Evolutionary conservation across 1,140 invertebrate species (phyloP).

Genomic region (Drosophila takahashii): DNA sequence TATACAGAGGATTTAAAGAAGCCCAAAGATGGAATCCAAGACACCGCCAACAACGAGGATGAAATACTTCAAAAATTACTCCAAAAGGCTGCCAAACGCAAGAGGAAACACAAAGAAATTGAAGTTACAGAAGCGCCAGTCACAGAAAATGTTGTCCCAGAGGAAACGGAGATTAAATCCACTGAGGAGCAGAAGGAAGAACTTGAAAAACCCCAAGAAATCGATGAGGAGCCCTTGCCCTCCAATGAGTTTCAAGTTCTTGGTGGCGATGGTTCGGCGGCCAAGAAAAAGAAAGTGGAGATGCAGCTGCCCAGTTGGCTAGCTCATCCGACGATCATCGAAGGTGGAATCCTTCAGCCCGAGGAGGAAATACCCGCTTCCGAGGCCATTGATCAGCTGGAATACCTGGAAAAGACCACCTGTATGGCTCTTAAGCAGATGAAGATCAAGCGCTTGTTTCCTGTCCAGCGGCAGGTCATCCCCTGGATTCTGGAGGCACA

Average conservation of each 20-base stretch:
- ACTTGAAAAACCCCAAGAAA: background rate
- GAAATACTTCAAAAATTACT: slow-evolving; percentile 87
- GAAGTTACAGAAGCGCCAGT: slow-evolving; percentile 27
- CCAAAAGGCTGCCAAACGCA: slow-evolving; percentile 84
- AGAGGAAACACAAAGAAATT: slow-evolving; percentile 63
- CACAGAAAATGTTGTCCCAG: slow-evolving; percentile 15
- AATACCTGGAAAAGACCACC: slow-evolving; percentile 85
- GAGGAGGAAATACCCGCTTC: slow-evolving; percentile 87
- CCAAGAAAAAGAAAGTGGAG: slow-evolving; percentile 86
- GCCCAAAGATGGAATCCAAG: slow-evolving; percentile 13
- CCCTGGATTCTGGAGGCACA: slow-evolving; percentile 91
- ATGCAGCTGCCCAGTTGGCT: slow-evolving; percentile 95
- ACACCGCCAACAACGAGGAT: slow-evolving; percentile 82
- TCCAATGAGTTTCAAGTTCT: slow-evolving; percentile 85
- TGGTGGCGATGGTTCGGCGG: slow-evolving; percentile 85
- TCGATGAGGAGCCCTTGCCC: slow-evolving; percentile 5
- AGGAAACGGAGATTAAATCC: background rate
- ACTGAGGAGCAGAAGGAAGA: background rate
- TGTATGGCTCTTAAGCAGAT: slow-evolving; percentile 89
- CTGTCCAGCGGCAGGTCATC: slow-evolving; percentile 94
- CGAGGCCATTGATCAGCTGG: slow-evolving; percentile 86
- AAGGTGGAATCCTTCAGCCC: slow-evolving; percentile 86
- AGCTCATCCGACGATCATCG: slow-evolving; percentile 91
- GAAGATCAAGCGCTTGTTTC: slow-evolving; percentile 92
- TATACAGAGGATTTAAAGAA: slow-evolving; percentile 51